A percentile compares a stretch with the other conserved stretches of the same genome.
Conservation (phyloP, 1,140 invertebrate species). For the Nasonia giraulti region DNA sequence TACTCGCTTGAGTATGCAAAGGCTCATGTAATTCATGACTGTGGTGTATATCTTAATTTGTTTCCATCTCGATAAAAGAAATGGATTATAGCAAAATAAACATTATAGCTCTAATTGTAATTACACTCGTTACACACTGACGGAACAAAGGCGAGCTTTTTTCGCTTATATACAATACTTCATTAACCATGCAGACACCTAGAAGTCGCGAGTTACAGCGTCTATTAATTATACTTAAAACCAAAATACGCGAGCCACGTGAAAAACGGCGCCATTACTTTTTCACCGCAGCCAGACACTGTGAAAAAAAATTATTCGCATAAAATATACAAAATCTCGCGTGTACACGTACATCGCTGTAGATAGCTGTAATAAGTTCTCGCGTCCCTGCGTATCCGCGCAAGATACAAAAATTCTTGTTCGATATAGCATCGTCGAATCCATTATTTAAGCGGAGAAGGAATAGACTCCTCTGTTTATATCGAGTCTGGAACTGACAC, state of each 20-base stretch:
- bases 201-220: neutral
- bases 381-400: too few species aligned
- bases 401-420: neutral
- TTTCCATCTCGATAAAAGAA: neutral
- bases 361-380: too few species aligned
- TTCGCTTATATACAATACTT: neutral
- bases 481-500: neutral
- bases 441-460: neutral
- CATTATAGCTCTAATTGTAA: neutral
- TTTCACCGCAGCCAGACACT: neutral
- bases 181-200: neutral
- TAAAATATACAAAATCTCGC: neutral
- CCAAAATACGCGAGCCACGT: neutral
- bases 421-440: neutral
- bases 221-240: neutral
- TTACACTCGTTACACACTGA: neutral
- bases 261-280: neutral
- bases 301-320: neutral
- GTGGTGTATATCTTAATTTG: too few species aligned
- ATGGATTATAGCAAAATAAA: neutral
- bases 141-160: neutral
- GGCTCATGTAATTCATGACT: too few species aligned
- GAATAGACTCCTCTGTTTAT: neutral
- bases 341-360: too few species aligned
- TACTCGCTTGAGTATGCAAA: too few species aligned